These are phyloP conservation scores for Eubucco bourcierii DNA, from an alignment of 2,113 vertebrate genomes.

Conservation along the genomic window DNA sequence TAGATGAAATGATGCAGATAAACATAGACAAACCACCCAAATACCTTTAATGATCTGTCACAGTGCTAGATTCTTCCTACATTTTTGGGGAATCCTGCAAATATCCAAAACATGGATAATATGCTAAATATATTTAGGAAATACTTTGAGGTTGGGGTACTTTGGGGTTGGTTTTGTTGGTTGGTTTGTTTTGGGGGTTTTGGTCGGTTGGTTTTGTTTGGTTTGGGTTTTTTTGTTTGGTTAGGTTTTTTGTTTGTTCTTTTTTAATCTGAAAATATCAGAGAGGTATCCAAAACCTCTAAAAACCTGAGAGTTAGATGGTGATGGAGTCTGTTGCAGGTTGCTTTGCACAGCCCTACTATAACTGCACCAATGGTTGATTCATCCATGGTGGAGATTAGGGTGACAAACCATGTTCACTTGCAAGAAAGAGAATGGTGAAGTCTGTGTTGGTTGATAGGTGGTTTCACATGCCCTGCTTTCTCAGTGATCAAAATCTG, in stretches of 20 bases:
- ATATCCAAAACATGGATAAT: neutral
- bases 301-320: neutral
- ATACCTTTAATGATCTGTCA: neutral
- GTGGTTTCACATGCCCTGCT: neutral
- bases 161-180: too few species aligned
- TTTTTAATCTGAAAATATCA: neutral
- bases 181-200: too few species aligned
- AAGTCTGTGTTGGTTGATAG: neutral
- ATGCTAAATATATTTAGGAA: neutral
- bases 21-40: neutral
- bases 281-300: neutral
- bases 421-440: neutral
- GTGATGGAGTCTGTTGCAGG: neutral
- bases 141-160: neutral
- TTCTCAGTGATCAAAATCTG: neutral
- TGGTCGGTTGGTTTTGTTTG: too few species aligned
- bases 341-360: neutral
- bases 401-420: neutral
- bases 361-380: neutral
- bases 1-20: neutral
- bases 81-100: neutral
- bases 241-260: neutral
- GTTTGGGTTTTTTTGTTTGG: too few species aligned
- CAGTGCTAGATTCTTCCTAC: neutral
- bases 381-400: neutral